Evolutionary conservation across 2,113 vertebrate genomes (phyloP), one percentile per base, ranked within the genome.

Genomic region (Channa maculata): DNA sequence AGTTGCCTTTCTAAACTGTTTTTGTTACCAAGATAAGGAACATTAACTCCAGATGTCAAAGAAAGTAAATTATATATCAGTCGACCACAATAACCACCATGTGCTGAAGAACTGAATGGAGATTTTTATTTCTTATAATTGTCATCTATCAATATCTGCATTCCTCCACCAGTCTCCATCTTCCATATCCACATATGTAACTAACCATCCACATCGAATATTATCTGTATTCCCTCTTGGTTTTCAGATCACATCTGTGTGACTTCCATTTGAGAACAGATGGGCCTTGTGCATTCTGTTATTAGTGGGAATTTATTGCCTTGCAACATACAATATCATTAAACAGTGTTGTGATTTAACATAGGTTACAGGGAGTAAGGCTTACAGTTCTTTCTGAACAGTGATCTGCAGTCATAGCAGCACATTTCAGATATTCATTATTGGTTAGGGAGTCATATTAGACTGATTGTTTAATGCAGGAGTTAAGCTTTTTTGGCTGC

Each of bases 1-100:
- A 95, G 94, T 95, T 94, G 90, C 91, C 84, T 94, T 93, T 95
- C 93, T 91, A 95, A 95, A 95, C 92, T 93, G 94, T 95, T 95
- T 95, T 95, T 94, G 92, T 95, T 94, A 93, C 89, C 80, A 85
- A 92, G 94, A 94, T 92, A 92, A 91, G 92, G 92, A 91, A 95
- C 93, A 94, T 95, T 95, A 94, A 94, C 92, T 94, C 90, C 93
- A 94, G 92, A 94, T 95, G 94, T 94, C 92, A 93, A 91, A 89
- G 83, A 90, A 86, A 91, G 89, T 92, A 94, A 93, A 93, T 93
- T 92, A 93, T 90, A 84, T 79, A 88, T 91, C 90, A 89, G 89
- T 85, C 58, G 72, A 82, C 82, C 65, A 84, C 85, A 90, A 92
- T 93, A 91, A 92, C 91, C 88, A 90, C 89, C 88, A 90, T 79